phyloP scores from a whole-genome alignment of 2,113 vertebrate species.

The Galbula dea region DNA sequence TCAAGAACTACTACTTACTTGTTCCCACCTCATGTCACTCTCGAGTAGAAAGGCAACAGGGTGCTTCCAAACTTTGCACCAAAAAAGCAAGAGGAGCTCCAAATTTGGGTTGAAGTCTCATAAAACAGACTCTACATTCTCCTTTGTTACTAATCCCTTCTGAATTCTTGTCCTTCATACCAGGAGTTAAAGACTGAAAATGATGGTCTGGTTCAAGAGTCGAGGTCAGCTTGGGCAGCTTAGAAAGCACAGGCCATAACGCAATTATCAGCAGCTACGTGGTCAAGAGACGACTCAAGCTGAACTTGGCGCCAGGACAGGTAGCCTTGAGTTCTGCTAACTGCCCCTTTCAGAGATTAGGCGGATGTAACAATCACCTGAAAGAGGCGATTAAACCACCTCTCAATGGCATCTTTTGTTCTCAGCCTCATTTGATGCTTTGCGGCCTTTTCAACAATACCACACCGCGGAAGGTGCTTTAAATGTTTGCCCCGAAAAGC shows the following conservation, averaged over 20 bases:
- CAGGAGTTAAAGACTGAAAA: neutral
- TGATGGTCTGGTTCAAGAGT: neutral
- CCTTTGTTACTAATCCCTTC: neutral
- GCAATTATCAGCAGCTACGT: neutral
- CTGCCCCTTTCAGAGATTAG: slow-evolving; percentile 27
- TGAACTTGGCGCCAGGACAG: slow-evolving; percentile 60
- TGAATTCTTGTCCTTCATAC: neutral
- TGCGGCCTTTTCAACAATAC: neutral
- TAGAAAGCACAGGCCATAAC: neutral
- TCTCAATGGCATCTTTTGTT: slow-evolving; percentile 49
- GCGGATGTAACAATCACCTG: slow-evolving; percentile 61
- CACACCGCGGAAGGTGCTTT: neutral
- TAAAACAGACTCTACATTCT: neutral
- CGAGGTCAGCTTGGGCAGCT: neutral
- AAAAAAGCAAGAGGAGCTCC: neutral
- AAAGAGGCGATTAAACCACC: slow-evolving; percentile 61
- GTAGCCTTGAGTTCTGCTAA: slow-evolving; percentile 17
- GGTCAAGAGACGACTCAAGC: neutral
- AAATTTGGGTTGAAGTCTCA: neutral
- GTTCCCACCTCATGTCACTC: neutral
- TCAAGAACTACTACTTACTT: neutral
- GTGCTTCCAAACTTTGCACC: neutral
- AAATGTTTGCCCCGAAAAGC: neutral
- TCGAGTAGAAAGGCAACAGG: neutral
- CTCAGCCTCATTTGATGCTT: slow-evolving; percentile 45